These are phyloP conservation scores for Rhabdornis inornatus DNA, from an alignment of 2,113 vertebrate species.

Conservation along the genomic window DNA sequence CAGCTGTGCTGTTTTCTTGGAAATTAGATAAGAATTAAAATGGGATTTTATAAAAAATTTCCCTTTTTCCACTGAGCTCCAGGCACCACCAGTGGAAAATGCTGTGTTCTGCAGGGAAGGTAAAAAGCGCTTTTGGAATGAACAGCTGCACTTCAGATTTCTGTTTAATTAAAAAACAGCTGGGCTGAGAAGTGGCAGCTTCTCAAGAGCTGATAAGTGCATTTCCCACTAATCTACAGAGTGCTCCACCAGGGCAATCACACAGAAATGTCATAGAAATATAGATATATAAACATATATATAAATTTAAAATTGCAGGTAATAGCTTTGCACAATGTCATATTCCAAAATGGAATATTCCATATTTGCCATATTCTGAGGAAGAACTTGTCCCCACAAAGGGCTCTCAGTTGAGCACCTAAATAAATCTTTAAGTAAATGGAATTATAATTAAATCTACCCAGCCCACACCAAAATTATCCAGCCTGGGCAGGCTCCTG, in stretches of 20 bases:
- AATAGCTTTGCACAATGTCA: neutral
- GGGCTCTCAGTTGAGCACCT: neutral
- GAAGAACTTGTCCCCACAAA: neutral
- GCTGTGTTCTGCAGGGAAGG: neutral
- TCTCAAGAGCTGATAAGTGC: neutral
- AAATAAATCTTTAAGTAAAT: neutral
- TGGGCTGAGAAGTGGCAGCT: constrained; percentile 15
- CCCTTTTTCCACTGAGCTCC: neutral
- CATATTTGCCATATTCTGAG: neutral
- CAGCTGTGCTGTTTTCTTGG: neutral
- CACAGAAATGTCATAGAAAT: fast-evolving
- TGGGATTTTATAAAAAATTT: neutral
- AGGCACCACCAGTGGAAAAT: neutral
- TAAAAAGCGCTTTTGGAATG: neutral
- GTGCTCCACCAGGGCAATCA: neutral
- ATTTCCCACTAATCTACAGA: neutral
- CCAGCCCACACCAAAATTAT: neutral
- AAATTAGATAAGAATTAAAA: neutral
- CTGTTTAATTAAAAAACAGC: constrained; percentile 40
- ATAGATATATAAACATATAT: too few species aligned
- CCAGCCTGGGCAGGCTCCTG: neutral
- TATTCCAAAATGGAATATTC: neutral
- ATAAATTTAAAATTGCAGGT: neutral
- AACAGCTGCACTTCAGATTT: constrained; percentile 16
- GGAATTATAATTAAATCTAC: neutral